Evolutionary conservation across 2,113 vertebrate genomes (phyloP), one percentile per base, ranked within the genome.

Genomic region (Sitta europaea): DNA sequence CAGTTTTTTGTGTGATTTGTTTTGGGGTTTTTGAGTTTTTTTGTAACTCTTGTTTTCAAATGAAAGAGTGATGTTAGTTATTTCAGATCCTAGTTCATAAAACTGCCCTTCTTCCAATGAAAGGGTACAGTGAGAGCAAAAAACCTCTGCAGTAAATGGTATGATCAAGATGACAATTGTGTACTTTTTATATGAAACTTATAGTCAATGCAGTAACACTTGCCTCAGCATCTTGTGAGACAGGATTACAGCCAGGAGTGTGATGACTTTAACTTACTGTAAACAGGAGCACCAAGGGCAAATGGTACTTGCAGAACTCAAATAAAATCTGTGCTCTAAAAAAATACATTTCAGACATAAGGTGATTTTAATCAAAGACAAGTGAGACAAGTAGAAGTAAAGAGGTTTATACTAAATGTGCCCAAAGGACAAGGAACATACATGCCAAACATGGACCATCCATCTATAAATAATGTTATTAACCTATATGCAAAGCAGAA

Each of bases 381-480:
- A 78, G 8, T 51, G 45, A 76, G 20, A 57, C 22, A 65, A 53
- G 16, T 4, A 75, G 53, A 85, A 90, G 50, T 50, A 65, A 51
- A 79, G 7, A 18, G 12, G 14, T 65, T 85, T 50, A 51, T 31
- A 45, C 0, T 38, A 40, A 82, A 75, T 9, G 11, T 66, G 15
- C 9, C 70, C 2, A 1, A 59, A 71, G 36, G 57, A 8, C 25
- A 75, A 80, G 59, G 38, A 67, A 33, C 12, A 15, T 3, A 11
- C 9, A 63, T 1, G 12, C 11, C 45, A 33, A 72, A 73, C 25
- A n/a, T 0, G 1, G 54, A 31, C 11, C 25, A 12, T 19, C 1
- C 9, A 48, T 36, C 36, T 43, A 24, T 35, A 79, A 55, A 53
- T 58, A 76, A 36, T 4, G 9, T 6, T 45, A 21, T 57, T 18